Evolutionary conservation across 2,888 invertebrate genomes (phyloP), one percentile per base, ranked within the genome.

Genomic region (Chelonus formosanus): DNA sequence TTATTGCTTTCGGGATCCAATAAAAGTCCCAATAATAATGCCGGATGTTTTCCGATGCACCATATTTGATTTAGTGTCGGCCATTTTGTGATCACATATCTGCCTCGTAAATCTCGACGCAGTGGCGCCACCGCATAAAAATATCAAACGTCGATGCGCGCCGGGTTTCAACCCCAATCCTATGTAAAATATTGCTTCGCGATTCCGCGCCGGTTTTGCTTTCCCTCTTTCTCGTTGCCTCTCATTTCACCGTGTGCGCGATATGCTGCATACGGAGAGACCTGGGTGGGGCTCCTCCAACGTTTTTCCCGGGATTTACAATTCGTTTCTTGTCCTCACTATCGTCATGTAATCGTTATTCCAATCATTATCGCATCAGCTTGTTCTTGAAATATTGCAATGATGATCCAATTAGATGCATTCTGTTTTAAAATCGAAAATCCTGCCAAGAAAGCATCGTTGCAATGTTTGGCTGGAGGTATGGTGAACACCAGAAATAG

Each of bases 21-120:
- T 84, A 84, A 84, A 84, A 84, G 84, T 84, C 83, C 83, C 82
- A 84, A 84, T 84, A 84, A 84, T 84, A 84, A 84, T 84, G 84
- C 83, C 81, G 82, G 81, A 82, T 83, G 83, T 84, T 84, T 84
- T 83, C 84, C 83, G 80, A 83, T 83, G 83, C 84, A 80, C 79
- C 80, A 76, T 75, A 81, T 83, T 84, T 84, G 84, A 84, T 84
- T 84, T 84, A 84, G 81, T 83, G 81, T 79, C 80, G 82, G 84
- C 83, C 84, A 84, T 84, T 84, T 84, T 84, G 84, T 79, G 84
- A 84, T 84, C 83, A 81, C 84, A 83, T 84, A 84, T 84, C 84
- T 84, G 84, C 81, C 82, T 84, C 84, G 83, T 84, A 84, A 84
- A 84, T 84, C 84, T 83, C 82, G 66, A 67, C 65, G 67, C 69